Conservation (phyloP, 53 echinoderm and acorn worm genomes). For the Holothuria leucospilota region DNA sequence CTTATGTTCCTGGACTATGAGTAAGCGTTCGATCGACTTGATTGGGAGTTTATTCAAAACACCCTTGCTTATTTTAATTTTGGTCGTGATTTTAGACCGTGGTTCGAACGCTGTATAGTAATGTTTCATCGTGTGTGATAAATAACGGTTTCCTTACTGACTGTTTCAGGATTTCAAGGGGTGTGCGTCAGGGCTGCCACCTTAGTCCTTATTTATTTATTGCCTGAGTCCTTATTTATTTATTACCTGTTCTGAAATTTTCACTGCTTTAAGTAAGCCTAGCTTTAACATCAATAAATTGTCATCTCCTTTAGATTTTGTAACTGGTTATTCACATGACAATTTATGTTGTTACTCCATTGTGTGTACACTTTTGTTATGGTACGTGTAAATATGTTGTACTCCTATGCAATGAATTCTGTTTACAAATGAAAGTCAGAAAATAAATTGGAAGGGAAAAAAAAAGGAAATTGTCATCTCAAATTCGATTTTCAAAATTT, state of each 20-base stretch:
- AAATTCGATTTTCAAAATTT: background rate
- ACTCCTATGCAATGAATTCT: too few relatives aligned
- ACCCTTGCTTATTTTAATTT: background rate
- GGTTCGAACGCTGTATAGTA: constrained; percentile 6
- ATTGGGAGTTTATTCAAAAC: background rate
- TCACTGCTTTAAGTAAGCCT: background rate
- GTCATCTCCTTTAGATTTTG: too few relatives aligned
- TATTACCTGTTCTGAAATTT: constrained; percentile 4
- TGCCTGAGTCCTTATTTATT: constrained; percentile 45
- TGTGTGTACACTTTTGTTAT: too few relatives aligned
- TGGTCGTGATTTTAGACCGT: background rate
- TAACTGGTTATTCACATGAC: too few relatives aligned
- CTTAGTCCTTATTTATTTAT: too few relatives aligned
- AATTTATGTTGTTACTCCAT: too few relatives aligned
- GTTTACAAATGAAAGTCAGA: too few relatives aligned
- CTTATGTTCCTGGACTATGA: background rate
- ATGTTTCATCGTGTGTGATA: background rate
- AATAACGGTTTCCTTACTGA: constrained; percentile 15
- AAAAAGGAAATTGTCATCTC: constrained; percentile 5
- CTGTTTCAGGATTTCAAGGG: background rate
- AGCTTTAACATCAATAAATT: background rate
- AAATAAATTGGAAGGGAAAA: too few relatives aligned
- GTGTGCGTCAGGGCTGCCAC: constrained; percentile 5
- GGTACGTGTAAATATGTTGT: too few relatives aligned
- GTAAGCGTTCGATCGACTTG: background rate